Base-by-base conservation (phyloP, 2,113 vertebrate genomes). In the Ammodytes dubius region DNA sequence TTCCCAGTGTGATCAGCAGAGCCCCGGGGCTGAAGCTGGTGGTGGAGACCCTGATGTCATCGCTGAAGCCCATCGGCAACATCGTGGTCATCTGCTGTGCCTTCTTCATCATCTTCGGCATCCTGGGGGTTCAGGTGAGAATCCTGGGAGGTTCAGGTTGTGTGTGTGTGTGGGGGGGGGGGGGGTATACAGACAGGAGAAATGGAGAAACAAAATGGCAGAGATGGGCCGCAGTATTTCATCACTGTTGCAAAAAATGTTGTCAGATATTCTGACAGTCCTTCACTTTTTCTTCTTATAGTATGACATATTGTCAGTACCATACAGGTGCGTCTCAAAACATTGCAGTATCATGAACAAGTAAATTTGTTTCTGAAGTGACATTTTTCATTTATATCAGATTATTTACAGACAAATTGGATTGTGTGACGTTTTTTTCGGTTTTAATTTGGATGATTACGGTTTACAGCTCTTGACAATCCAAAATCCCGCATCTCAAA, bases 61-160 rank as follows among this genome's bases (percentile, higher is more conserved):
- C 98, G 0, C 94, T 99, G 83, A 99, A 99, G 89, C 98, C 98
- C 81, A 99, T 99, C 7, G 98, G 98, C 74, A 99, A 99, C 92
- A 99, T 99, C 0, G 98, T 99, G 92, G 98, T 99, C 92, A 99
- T 99, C 94, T 99, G 98, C 93, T 99, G 98, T 85, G 98, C 98
- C 81, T 99, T 99, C 93, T 99, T 99, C 95, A 99, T 99, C 88
- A 99, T 99, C 93, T 99, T 99, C 58, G 98, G 98, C 85, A 99
- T 99, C 94, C 92, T 99, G 69, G 98, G 98, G 86, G 98, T 99
- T 11, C 98, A 99, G 98, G 98, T 99, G 82, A 94, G 96, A 47
- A 99, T 99, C 94, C 92, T 99, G 69, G 98, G 98, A 27, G 86
- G 98, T 99, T 11, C 98, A 99, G 98, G 98, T 99, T 27, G 27